Evolutionary conservation across 1,140 invertebrate genomes (phyloP), one percentile per base, ranked within the genome.

Genomic region (Scaptomyza graminum): DNA sequence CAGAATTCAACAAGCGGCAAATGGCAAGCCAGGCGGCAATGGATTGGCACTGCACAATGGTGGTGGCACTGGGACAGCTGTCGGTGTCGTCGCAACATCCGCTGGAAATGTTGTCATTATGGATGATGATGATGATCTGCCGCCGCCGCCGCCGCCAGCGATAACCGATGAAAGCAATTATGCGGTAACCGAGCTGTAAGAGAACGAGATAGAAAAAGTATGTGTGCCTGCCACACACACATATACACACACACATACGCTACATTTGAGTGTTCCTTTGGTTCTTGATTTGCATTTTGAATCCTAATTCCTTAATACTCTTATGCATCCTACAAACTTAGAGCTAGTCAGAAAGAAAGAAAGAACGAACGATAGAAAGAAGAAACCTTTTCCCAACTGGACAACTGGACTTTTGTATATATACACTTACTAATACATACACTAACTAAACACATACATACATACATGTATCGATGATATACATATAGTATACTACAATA

Each of bases 101-200:
- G 25, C n/a, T 16, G 64, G 50, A 41, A 25, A 31, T 41, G 22
- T 39, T 2, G 37, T n/a, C 22, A 44, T 59, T 6, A 66, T 79
- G 54, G 90, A 91, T 34, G 89, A 90, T 47, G 90, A 91, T 49
- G 87, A 91, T 44, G 79, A 88, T 41, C 74, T 81, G 71, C 91
- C 91, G 39, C 87, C 90, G 56, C 90, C 89, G 13, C 90, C 89
- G 13, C 91, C 90, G 68, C 91, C 90, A 57, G 88, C 85, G 68
- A 90, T 91, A 78, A 90, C 84, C 52, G 90, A 91, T 11, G 90
- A 92, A 43, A 91, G 90, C 41, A 92, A 92, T 63, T 92, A 92
- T 75, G 91, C 91, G 50, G 91, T 92, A 5, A 92, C 91, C 18
- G 91, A 92, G 77, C 83, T 92, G 61, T 92, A 92, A 89, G 52